These are phyloP conservation scores for Rhea americana DNA, from an alignment of 2,113 vertebrate genomes.

Conservation along the genomic window DNA sequence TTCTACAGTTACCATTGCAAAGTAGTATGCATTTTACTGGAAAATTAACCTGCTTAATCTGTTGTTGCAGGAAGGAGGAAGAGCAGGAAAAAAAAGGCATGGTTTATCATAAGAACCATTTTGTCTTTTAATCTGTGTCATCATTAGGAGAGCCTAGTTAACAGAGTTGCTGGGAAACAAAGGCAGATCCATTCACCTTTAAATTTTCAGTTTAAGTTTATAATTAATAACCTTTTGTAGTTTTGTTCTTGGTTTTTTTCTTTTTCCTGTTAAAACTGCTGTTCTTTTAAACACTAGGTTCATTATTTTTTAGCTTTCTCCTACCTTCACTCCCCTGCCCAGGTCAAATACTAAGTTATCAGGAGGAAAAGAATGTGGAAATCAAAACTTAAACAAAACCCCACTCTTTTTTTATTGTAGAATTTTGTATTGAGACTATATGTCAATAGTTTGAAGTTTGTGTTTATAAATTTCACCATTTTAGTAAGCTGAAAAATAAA, in stretches of 20 bases:
- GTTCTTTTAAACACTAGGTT: background rate
- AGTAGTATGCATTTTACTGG: background rate
- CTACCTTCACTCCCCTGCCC: background rate
- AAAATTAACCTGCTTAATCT: background rate
- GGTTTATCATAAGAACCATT: background rate
- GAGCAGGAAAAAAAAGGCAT: background rate
- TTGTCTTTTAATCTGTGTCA: background rate
- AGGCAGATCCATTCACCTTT: background rate
- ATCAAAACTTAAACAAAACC: background rate
- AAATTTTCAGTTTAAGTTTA: background rate
- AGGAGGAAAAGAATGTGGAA: background rate
- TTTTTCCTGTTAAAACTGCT: background rate
- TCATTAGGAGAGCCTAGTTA: background rate
- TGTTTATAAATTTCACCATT: background rate
- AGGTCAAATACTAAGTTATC: background rate
- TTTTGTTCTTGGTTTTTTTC: background rate
- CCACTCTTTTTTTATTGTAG: background rate
- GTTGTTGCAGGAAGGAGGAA: background rate
- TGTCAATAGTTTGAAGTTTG: background rate
- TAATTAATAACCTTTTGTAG: background rate
- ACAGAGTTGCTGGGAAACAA: background rate
- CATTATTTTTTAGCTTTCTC: background rate
- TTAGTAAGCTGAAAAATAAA: background rate
- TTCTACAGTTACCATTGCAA: background rate
- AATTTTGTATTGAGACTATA: background rate